phyloP scores from a whole-genome alignment of 2,888 invertebrate genomes.

The Caprella mutica region DNA sequence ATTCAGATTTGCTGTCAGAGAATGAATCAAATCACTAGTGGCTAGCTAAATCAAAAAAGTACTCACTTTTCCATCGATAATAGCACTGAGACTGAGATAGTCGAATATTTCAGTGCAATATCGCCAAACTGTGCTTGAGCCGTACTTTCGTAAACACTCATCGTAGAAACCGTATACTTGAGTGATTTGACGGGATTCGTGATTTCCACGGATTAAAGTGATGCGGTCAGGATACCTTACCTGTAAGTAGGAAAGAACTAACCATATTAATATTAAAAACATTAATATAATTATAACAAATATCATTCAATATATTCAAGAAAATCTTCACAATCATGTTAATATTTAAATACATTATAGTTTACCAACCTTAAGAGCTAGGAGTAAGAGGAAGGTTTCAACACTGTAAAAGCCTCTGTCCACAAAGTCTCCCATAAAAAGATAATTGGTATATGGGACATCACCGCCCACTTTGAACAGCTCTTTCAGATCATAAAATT shows the following conservation, averaged over 20 bases:
- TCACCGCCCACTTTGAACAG: conserved; percentile 97
- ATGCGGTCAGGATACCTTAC: conserved; percentile 98
- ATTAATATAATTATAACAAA: too few relatives aligned
- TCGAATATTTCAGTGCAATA: conserved; percentile 99
- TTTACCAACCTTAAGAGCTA: conserved; percentile 78
- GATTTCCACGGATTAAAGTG: conserved; percentile 94
- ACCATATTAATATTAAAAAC: too few relatives aligned
- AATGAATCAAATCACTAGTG: too few relatives aligned
- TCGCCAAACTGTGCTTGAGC: conserved; percentile 96
- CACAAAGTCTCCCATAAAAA: conserved; percentile 99
- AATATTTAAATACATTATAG: too few relatives aligned
- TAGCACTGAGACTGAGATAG: conserved; percentile 89
- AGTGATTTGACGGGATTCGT: conserved; percentile 97
- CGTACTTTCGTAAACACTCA: conserved; percentile 96
- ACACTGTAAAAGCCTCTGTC: conserved; percentile 98
- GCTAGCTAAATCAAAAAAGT: conserved; percentile 1
- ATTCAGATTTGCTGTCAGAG: too few relatives aligned
- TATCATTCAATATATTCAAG: not conserved
- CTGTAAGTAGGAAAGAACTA: too few relatives aligned
- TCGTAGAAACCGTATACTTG: conserved; percentile 99
- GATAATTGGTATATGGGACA: conserved; percentile 97
- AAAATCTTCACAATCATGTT: not conserved
- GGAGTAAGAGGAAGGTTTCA: conserved; percentile 88
- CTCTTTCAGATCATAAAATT: conserved; percentile 96
- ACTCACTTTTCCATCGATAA: conserved; percentile 78